phyloP scores from a whole-genome alignment of 2,113 vertebrate species.

The Oenanthe melanoleuca region DNA sequence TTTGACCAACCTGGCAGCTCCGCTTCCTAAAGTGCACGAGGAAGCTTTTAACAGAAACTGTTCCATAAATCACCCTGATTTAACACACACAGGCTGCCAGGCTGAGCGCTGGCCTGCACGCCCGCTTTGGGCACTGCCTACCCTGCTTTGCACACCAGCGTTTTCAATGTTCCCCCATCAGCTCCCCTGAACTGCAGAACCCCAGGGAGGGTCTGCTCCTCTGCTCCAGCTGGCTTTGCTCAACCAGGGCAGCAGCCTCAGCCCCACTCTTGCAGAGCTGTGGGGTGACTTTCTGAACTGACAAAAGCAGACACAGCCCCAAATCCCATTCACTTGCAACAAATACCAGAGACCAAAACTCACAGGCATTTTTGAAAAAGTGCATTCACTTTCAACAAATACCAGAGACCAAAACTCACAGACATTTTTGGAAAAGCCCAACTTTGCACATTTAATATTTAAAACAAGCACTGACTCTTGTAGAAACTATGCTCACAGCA shows the following conservation, averaged over 20 bases:
- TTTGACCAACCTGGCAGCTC: conserved; percentile 31
- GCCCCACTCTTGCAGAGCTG: not conserved
- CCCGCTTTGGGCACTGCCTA: not conserved
- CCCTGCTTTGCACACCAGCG: not conserved
- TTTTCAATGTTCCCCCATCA: rapidly evolving
- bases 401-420: not conserved
- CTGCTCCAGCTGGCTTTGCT: not conserved
- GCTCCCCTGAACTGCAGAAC: rapidly evolving
- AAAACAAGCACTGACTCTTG: not conserved
- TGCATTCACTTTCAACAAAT: not conserved
- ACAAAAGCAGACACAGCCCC: not conserved
- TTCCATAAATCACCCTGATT: conserved; percentile 34
- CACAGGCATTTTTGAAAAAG: not conserved
- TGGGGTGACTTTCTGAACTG: not conserved
- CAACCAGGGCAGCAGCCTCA: rapidly evolving
- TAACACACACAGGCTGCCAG: not conserved
- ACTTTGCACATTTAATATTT: not conserved
- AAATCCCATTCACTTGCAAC: not conserved
- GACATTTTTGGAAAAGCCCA: not conserved
- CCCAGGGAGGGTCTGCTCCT: not conserved
- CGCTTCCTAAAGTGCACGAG: not conserved
- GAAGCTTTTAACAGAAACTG: conserved; percentile 35
- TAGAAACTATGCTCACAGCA: not conserved
- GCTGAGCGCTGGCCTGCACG: not conserved
- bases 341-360: not conserved